These are phyloP conservation scores for Catagonus wagneri DNA, from an alignment of 2,113 vertebrate genomes.

Conservation along the genomic window DNA sequence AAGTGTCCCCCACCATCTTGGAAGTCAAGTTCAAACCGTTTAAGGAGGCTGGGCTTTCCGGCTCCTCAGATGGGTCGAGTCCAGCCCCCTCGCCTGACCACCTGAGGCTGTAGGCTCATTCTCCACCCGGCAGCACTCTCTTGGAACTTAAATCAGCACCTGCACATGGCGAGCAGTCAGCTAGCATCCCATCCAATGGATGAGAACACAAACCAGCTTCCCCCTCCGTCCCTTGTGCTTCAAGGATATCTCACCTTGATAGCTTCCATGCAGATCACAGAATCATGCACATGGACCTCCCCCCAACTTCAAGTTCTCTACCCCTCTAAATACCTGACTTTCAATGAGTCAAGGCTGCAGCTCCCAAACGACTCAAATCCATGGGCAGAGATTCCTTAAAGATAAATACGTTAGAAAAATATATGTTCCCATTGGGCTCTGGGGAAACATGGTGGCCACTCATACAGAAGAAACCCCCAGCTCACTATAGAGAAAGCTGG, in stretches of 20 bases:
- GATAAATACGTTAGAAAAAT: not conserved
- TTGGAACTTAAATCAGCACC: not conserved
- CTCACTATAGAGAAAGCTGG: not conserved
- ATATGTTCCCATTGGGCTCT: no score
- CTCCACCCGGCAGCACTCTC: not conserved
- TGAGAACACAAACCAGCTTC: not conserved
- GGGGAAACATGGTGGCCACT: not conserved
- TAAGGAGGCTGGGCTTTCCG: not conserved
- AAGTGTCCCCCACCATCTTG: not conserved
- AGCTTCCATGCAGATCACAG: not conserved
- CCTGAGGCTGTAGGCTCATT: no score
- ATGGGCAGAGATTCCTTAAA: not conserved
- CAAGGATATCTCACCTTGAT: not conserved
- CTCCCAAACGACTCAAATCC: not conserved
- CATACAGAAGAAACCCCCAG: not conserved
- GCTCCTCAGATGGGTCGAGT: not conserved
- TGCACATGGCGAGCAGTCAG: not conserved
- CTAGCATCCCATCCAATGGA: not conserved
- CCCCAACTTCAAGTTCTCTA: not conserved
- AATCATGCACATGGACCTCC: not conserved
- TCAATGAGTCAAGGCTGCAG: not conserved
- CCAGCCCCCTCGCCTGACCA: not conserved
- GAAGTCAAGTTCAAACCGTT: not conserved
- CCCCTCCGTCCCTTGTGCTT: not conserved
- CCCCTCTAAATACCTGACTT: not conserved